Evolutionary conservation across 30 jellyfish, hydroid and myxozoan species (phyloP).

Genomic region (Hydractinia symbiolongicarpus): DNA sequence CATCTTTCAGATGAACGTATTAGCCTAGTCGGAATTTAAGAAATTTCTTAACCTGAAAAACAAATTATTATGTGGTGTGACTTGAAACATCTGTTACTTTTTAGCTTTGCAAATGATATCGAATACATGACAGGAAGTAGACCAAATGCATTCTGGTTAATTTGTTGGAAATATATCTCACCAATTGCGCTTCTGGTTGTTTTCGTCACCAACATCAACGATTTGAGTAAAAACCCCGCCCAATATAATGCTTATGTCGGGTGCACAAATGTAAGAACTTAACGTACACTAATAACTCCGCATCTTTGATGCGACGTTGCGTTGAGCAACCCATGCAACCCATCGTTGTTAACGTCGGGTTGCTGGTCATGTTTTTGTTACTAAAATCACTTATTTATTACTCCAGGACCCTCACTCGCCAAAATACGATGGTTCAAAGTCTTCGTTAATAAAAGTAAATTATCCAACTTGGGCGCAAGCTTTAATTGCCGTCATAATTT

Average conservation of each 20-base stretch:
- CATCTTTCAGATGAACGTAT: too few species aligned
- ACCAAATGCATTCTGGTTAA: slow-evolving; percentile 67
- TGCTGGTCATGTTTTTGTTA: too few species aligned
- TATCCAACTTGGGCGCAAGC: slow-evolving; percentile 85
- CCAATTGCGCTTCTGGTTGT: slow-evolving; percentile 71
- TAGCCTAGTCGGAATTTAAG: too few species aligned
- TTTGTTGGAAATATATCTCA: slow-evolving; percentile 82
- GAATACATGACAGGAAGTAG: slow-evolving; percentile 90
- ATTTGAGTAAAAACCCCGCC: slow-evolving; percentile 42
- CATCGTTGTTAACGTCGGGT: too few species aligned
- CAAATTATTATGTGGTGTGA: too few species aligned
- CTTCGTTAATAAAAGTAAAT: slow-evolving; percentile 52
- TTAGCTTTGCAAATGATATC: slow-evolving; percentile 84
- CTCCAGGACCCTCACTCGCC: slow-evolving; percentile 63
- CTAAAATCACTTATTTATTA: too few species aligned
- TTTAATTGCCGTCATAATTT: slow-evolving; percentile 52
- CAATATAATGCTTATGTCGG: slow-evolving; percentile 73
- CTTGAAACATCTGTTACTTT: neutral
- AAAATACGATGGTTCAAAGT: slow-evolving; percentile 50
- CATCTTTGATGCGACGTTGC: too few species aligned
- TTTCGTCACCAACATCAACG: slow-evolving; percentile 60
- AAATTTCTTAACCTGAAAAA: too few species aligned
- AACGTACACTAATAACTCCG: too few species aligned
- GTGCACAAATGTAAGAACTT: slow-evolving; percentile 44
- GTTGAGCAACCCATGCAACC: too few species aligned